These are phyloP conservation scores for Ranitomeya variabilis DNA, from an alignment of 2,113 vertebrate genomes.

Conservation along the genomic window DNA sequence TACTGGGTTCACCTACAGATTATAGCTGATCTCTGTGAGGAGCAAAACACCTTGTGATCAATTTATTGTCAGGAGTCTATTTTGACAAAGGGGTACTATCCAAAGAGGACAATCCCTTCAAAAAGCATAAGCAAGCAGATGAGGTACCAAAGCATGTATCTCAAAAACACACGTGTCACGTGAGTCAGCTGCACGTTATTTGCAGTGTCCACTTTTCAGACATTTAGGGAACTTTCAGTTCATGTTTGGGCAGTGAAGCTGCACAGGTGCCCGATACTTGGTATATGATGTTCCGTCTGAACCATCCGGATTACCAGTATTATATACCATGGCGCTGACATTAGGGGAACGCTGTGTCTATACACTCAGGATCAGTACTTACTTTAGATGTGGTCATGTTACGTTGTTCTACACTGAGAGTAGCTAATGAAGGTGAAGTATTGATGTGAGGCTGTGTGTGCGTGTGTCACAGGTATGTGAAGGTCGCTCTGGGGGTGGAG, in stretches of 20 bases:
- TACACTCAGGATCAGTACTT: too few relatives aligned
- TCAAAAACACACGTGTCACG: not conserved
- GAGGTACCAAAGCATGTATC: not conserved
- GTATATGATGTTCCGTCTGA: too few relatives aligned
- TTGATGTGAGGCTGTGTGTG: slow-evolving; percentile 35
- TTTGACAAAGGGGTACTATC: too few relatives aligned
- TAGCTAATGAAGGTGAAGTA: not conserved
- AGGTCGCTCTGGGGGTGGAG: slow-evolving; percentile 40
- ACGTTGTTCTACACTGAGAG: slow-evolving; percentile 5
- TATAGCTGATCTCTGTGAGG: too few relatives aligned
- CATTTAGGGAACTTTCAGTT: not conserved
- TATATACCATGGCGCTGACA: too few relatives aligned
- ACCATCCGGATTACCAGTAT: too few relatives aligned
- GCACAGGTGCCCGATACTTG: not conserved
- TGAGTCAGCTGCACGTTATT: not conserved
- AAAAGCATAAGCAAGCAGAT: too few relatives aligned
- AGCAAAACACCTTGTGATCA: too few relatives aligned
- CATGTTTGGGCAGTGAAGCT: not conserved
- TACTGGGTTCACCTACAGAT: too few relatives aligned
- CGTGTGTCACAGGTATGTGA: slow-evolving; percentile 53
- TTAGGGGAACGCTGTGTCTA: too few relatives aligned
- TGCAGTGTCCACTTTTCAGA: not conserved
- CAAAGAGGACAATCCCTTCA: too few relatives aligned
- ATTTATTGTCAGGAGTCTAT: too few relatives aligned
- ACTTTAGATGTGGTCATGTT: not conserved